Base-by-base conservation (phyloP, 2,797 vertebrate genomes). In the Crenichthys baileyi region DNA sequence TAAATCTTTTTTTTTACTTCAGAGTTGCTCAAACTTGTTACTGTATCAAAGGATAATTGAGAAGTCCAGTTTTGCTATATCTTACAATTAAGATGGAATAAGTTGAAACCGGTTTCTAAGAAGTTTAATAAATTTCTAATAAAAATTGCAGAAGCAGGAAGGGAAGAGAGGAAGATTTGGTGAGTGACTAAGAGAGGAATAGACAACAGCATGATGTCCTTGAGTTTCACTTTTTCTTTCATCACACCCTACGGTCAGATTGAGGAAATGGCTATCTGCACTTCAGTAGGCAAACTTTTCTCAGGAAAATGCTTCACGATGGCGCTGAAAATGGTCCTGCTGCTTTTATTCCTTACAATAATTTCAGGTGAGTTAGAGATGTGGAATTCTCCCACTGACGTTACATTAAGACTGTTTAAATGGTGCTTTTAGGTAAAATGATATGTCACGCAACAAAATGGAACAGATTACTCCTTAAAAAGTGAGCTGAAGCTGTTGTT, bases 341-440 rank as follows among this genome's bases (percentile, higher is more conserved):
- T 56, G 51, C 55, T 81, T 4, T 5, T 73, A n/a, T 26, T 56
- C 53, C 2, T 70, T 24, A 29, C 58, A 31, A 7, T 31, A 16
- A 68, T 77, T 26, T 31, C 70, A 81, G 75, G 80, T 81, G 73
- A 61, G 71, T 44, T 12, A 58, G 5, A 58, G 24, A 48, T 48
- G 48, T 11, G 11, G 9, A 15, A 12, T 48, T 48, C 48, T 12
- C 12, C 48, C 48, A 48, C 48, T 12, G 11, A 12, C 13, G 2
- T 48, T 48, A 48, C 12, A 12, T 48, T 13, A 13, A 7, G 9
- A 48, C 48, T 48, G 48, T 13, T 48, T 48, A 48, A 48, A 48
- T 48, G 48, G 15, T 48, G 48, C 9, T 48, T 48, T 48, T 3
- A 15, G 11, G 48, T 11, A 48, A 11, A 48, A 48, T 48, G 12